Evolutionary conservation across 2,797 vertebrate genomes (phyloP).

Genomic region (Pteropus rufus): DNA sequence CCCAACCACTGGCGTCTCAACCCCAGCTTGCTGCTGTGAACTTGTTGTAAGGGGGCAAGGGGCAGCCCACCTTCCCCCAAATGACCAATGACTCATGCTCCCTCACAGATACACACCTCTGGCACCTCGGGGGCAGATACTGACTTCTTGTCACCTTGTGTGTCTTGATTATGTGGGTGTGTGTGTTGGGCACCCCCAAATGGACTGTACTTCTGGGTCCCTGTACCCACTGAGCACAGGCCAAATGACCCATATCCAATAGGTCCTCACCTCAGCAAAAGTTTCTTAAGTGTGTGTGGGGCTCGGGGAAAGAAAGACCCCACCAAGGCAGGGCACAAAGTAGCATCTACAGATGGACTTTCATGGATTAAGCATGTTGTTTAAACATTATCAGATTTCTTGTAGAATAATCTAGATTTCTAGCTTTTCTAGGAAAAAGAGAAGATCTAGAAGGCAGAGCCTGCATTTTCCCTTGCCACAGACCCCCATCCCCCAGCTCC

Average conservation of each 20-base stretch:
- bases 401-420: not conserved
- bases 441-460: not conserved
- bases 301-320: not conserved
- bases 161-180: not conserved
- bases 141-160: not conserved
- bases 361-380: not conserved
- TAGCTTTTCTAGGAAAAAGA: not conserved
- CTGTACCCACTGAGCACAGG: not conserved
- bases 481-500: not conserved
- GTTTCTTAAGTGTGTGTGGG: not conserved
- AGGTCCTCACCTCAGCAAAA: not conserved
- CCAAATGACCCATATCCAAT: not conserved
- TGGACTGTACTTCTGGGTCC: not conserved
- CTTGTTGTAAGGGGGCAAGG: not conserved
- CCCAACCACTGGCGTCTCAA: not conserved
- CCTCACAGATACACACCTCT: not conserved
- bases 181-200: not conserved
- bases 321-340: no score
- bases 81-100: not conserved
- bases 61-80: not conserved
- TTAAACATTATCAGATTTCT: not conserved
- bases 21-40: not conserved
- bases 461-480: no score
- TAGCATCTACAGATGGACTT: not conserved
- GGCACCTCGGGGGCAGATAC: not conserved